Evolutionary conservation across 2,797 vertebrate species (phyloP), one percentile per base, ranked within the genome.

Genomic region (Lithobates pipiens): DNA sequence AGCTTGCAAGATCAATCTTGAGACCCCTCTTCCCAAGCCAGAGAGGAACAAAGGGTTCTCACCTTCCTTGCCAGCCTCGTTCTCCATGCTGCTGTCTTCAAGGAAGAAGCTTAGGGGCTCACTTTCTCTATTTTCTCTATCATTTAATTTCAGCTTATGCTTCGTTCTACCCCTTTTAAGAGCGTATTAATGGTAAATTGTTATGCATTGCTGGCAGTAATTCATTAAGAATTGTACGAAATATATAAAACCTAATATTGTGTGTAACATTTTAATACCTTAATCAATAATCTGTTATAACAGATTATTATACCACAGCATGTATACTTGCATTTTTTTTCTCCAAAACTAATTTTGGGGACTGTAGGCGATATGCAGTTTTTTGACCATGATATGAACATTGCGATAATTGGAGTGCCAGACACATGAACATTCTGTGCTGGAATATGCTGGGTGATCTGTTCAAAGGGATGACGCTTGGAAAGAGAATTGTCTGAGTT

Each of bases 121-220:
- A 34, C 72, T 91, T 90, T 89, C 92, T 74, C 68, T 80, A 68
- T 74, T 80, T 82, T 67, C n/a, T 36, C 69, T 74, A 82, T 92
- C 91, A 25, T 57, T 74, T 67, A 29, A 71, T 71, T 80, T 46
- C 29, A 36, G 68, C 68, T 34, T 71, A 69, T 57, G 68, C 54
- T 71, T 61, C 65, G 27, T 71, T 80, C n/a, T 15, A 32, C n/a
- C 32, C 65, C 1, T 29, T 67, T 27, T 67, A 25, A 27, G 65
- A 67, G 65, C 11, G 2, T 67, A 29, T 5, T 67, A 27, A 67
- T 67, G 10, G 10, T 25, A 67, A 67, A 67, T 67, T 25, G 5
- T 11, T 25, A 27, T 29, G 2, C 5, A 67, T 9, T 27, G 25
- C 65, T 15, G 2, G n/a, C 61, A n/a, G 61, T 16, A 21, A 54